These are phyloP conservation scores for Corvus cornix DNA, from an alignment of 2,113 vertebrate genomes.

Conservation along the genomic window DNA sequence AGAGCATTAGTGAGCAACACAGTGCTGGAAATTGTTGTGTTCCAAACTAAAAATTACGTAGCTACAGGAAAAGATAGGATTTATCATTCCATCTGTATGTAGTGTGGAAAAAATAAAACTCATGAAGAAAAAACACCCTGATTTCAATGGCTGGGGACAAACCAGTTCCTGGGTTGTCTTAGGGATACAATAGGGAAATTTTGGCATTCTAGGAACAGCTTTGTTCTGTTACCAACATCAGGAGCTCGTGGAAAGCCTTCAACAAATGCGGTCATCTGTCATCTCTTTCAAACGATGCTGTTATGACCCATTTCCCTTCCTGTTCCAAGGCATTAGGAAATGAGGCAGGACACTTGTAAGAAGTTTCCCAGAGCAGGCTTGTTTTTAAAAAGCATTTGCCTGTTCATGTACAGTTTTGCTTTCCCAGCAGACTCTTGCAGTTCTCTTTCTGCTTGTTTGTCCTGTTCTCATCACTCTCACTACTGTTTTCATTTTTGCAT, in stretches of 20 bases:
- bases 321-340: conserved; percentile 40
- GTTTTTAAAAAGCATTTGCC: background rate
- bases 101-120: background rate
- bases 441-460: background rate
- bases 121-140: fast-evolving
- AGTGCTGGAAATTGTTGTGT: background rate
- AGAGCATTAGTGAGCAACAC: background rate
- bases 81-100: background rate
- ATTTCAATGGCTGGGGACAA: background rate
- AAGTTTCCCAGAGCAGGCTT: conserved; percentile 14
- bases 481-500: background rate
- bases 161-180: background rate
- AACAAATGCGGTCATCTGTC: background rate
- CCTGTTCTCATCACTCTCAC: background rate
- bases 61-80: background rate
- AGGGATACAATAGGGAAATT: background rate
- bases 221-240: conserved; percentile 5
- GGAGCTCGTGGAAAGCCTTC: background rate
- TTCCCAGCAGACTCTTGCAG: background rate
- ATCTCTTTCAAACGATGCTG: background rate
- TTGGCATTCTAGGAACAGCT: conserved; percentile 8
- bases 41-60: background rate
- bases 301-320: conserved; percentile 28
- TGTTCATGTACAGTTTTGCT: fast-evolving
- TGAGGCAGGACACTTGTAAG: background rate